Base-by-base conservation (phyloP, 2,797 vertebrate genomes). In the Garrulus glandarius region DNA sequence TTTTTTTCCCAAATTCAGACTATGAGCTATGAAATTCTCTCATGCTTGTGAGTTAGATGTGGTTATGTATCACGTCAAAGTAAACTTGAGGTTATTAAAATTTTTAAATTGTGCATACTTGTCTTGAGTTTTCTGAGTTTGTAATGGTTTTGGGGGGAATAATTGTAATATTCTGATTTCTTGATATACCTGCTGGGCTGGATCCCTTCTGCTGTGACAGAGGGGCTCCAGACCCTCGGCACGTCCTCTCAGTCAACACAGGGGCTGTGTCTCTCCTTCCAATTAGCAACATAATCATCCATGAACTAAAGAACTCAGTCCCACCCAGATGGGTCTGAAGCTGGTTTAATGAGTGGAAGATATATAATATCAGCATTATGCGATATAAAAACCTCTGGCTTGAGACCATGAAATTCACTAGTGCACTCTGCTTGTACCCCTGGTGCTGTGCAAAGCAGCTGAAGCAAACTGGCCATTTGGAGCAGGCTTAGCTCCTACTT, bases 71-170 rank as follows among this genome's bases (percentile, higher is more conserved):
- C 60, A 52, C 8, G 6, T 83, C 34, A 50, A 46, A 83, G 17
- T 29, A 91, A 61, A 59, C 29, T 11, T 74, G 22, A 64, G 27
- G 32, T 85, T 63, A 41, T 65, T 89, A 70, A 75, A 52, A 63
- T 83, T 56, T 79, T 53, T 10, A 1, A 70, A 68, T 57, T 71
- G 43, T 75, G n/a, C 5, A 0, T 41, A 23, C 14, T 32, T 50
- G 32, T 26, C 21, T 61, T 65, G 55, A 86, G 43, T 89, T 63
- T 84, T 78, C 39, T 53, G 34, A 44, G 17, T 44, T 91, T 71
- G 18, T 57, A 67, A 52, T 12, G 0, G 26, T 63, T n/a, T 15
- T 0, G 0, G 8, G 26, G 29, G 21, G 12, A 39, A 26, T 52
- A 57, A 85, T 29, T 50, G 41, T 37, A 87, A 76, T 59, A 63